Base-by-base conservation (phyloP, 2,797 vertebrate species). In the Sandelia bainsii region DNA sequence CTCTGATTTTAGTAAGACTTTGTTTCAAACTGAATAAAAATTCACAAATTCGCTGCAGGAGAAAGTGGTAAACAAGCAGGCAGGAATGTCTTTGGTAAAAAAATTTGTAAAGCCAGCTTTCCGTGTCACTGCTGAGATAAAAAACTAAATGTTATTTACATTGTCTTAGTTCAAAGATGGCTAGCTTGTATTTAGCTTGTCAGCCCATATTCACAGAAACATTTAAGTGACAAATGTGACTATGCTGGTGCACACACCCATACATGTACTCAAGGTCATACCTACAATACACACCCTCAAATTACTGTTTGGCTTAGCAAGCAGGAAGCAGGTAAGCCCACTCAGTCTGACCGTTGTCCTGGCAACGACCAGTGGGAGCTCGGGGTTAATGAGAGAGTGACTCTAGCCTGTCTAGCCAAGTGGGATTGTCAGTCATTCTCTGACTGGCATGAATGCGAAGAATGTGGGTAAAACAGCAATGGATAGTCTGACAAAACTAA, bases 241-340 rank as follows among this genome's bases (percentile, higher is more conserved):
- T 45, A 12, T 62, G 49, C 79, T 60, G 34, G 40, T n/a, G 19
- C 63, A 53, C 77, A 82, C 78, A 67, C 80, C 62, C 85, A 64
- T 60, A 60, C 23, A 45, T 56, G 44, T 19, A 57, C 62, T 68
- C 86, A 87, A 81, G 80, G 89, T 73, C 80, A 72, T 69, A 59
- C 78, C 72, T 77, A 79, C 72, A 79, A 87, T 83, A 87, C 88
- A 79, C 85, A 74, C 84, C 84, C 89, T 87, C 48, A 88, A 92
- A 92, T 91, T 89, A 86, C 79, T 65, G 70, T 80, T 82, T 87
- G 81, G 77, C 58, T 87, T 80, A 78, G 79, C 59, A 39, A 39
- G 77, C 78, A 91, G 87, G 88, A 87, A 87, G 86, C 81, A 84
- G 68, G 73, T 75, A 72, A 87, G 13, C 75, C 86, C 73, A 72